Conservation (phyloP, 1,140 invertebrate species). For the Euglossa dilemma region DNA sequence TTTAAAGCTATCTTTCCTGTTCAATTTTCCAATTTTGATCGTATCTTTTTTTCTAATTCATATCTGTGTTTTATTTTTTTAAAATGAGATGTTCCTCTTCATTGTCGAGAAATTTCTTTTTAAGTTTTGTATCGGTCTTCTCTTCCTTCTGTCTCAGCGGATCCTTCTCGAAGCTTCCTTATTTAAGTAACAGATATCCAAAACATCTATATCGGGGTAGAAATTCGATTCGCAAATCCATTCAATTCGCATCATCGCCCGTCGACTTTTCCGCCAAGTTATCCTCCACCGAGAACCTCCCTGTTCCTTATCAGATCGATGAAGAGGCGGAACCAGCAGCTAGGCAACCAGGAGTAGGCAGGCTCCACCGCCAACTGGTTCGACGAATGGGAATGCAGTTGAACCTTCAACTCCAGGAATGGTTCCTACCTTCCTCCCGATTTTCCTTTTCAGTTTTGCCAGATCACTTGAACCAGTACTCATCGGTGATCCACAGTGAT, state of each 20-base stretch:
- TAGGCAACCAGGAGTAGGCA: constrained; percentile 68
- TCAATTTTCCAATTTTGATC: not conserved
- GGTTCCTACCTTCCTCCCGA: constrained; percentile 59
- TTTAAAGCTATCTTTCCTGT: no score
- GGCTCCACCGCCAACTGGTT: constrained; percentile 60
- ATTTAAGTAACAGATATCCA: not conserved
- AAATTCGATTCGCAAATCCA: constrained; percentile 9
- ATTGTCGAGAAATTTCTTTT: no score
- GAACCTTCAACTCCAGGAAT: constrained; percentile 58
- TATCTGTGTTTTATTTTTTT: not conserved
- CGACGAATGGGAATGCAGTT: constrained; percentile 67
- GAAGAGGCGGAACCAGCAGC: constrained; percentile 76
- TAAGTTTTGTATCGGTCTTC: not conserved
- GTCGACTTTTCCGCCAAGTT: not conserved
- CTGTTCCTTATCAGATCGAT: constrained; percentile 75
- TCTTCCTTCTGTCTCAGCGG: not conserved
- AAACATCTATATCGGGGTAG: not conserved
- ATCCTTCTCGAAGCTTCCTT: not conserved
- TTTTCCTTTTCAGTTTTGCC: constrained; percentile 54
- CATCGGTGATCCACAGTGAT: not conserved
- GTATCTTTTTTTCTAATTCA: not conserved
- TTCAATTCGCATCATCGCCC: not conserved
- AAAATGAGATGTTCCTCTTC: not conserved
- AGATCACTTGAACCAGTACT: constrained; percentile 50
- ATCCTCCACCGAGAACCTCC: constrained; percentile 8